Evolutionary conservation across 2,888 invertebrate genomes (phyloP), one percentile per base, ranked within the genome.

Genomic region (Melitaea athalia): DNA sequence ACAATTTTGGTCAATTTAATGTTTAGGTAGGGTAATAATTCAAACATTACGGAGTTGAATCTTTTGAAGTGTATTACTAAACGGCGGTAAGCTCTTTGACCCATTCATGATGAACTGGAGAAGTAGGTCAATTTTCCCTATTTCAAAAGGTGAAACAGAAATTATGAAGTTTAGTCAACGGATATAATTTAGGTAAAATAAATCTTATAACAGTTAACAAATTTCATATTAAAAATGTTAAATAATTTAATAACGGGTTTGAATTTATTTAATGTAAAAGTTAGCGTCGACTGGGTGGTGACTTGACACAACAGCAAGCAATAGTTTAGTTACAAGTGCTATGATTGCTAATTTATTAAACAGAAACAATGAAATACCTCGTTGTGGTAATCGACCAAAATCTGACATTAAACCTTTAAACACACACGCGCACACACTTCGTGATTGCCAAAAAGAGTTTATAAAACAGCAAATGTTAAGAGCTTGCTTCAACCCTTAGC

Each of bases 51-150:
- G 38, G n/a, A 55, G 55, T 57, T 45, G 17, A 45, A 55, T 63
- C n/a, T 55, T 63, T 63, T 55, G 63, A 63, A 55, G 63, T 63
- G 24, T 43, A 45, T 63, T 45, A 55, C 38, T 8, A 63, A 43
- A 24, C 43, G 31, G n/a, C 55, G 55, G 53, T 43, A 8, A 24
- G 14, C 43, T 63, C 63, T 63, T 52, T 52, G 52, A 63, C 42
- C 24, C 63, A 62, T 24, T 62, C 33, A 50, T 38, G 63, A 63
- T n/a, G 53, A 63, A 55, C 55, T 63, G 24, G 63, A 45, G 43
- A 55, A 55, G 55, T 63, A 63, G 63, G 63, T 52, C 53, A 63
- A 63, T 55, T 45, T 31, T 24, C 17, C 53, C 38, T 15, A 43
- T 63, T 57, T 38, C 15, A 42, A 42, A 42, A 8, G 10, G 57